Base-by-base conservation (phyloP, 2,113 vertebrate genomes). In the Elaphurus davidianus region DNA sequence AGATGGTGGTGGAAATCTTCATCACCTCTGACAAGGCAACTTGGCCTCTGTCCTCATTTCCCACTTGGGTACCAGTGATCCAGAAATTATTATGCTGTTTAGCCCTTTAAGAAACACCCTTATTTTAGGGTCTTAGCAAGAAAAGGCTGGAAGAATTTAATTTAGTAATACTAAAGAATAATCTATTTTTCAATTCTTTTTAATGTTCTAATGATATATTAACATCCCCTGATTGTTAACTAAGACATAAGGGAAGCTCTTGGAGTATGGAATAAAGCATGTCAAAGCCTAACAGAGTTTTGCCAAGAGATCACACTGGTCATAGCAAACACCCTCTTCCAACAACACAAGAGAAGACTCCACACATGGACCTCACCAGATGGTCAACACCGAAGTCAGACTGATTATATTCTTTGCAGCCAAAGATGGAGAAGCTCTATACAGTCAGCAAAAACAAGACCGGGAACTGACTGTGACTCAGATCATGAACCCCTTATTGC, bases 91-190 rank as follows among this genome's bases (percentile, higher is more conserved):
- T 17, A 28, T 27, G 60, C 27, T 71, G 23, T 86, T 57, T n/a
- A 67, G 40, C 19, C 33, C 13, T 91, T 54, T 93, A 21, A 28
- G 81, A 95, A 79, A 47, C 19, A 60, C 19, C 43, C 50, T 79
- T 62, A 87, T 62, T 84, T 96, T 78, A 93, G 1, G 14, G 14
- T 43, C 40, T 87, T 83, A 89, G 30, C 45, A 76, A 71, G 87
- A 95, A 96, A 90, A 83, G 3, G 3, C 59, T 64, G 47, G 57
- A 90, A 91, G 13, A 19, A 36, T 94, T 91, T 87, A 43, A 78
- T 78, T 86, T 50, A 92, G 78, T 15, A 91, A 87, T 59, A 47
- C 9, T 23, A 27, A 28, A n/a, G n/a, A 64, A 21, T n/a, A 11
- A 1, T 94, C 52, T 85, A 15, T 17, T 84, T 19, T 85, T 88